Evolutionary conservation across 2,113 vertebrate genomes (phyloP).

Genomic region (Heptranchias perlo): DNA sequence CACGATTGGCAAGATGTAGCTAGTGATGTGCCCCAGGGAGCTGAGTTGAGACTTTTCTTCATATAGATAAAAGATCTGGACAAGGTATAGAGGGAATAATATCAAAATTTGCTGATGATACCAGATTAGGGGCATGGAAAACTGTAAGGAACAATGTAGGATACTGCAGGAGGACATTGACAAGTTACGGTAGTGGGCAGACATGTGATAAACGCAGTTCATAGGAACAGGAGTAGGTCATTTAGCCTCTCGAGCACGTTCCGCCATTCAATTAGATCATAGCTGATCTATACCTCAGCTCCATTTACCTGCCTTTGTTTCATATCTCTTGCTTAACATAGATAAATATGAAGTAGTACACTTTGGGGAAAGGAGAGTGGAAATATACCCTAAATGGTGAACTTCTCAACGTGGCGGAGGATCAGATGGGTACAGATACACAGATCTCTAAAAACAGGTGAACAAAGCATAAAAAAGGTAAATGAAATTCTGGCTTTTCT

Average conservation of each 20-base stretch:
- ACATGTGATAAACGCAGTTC: neutral
- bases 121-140: neutral
- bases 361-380: neutral
- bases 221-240: neutral
- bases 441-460: neutral
- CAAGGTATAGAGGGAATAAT: neutral
- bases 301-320: neutral
- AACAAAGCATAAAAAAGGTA: neutral
- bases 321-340: neutral
- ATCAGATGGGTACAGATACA: neutral
- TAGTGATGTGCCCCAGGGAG: neutral
- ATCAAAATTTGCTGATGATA: neutral
- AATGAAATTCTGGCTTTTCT: neutral
- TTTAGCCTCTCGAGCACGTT: neutral
- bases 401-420: neutral
- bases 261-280: neutral
- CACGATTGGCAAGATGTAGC: neutral
- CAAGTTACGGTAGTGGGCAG: neutral
- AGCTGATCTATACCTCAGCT: neutral
- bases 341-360: neutral
- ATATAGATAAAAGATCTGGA: neutral
- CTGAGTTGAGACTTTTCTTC: neutral
- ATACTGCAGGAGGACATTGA: neutral
- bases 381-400: neutral
- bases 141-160: neutral